Percentiles rank a stretch among this genome's conserved stretches.
These are phyloP conservation scores for Deladenus siricidicola DNA, from an alignment of 2,888 invertebrate genomes.

Conservation along the genomic window DNA sequence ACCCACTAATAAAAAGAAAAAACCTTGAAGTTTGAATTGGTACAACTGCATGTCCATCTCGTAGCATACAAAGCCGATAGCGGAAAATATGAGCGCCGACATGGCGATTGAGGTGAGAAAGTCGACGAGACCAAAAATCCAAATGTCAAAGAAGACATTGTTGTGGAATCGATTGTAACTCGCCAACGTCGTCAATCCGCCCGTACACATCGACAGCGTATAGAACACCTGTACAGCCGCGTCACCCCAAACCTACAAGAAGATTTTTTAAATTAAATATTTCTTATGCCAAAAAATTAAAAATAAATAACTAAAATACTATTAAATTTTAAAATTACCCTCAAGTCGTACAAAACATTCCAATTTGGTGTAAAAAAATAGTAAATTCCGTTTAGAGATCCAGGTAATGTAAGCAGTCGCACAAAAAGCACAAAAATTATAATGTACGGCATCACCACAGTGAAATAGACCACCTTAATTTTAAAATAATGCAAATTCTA, in stretches of 20 bases:
- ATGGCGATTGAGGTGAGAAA: conserved; percentile 73
- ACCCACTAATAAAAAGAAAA: too few relatives aligned
- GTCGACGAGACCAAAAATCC: conserved; percentile 68
- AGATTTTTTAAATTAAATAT: too few relatives aligned
- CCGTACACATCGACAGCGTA: conserved; percentile 76
- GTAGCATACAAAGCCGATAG: conserved; percentile 72
- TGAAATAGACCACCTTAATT: conserved; percentile 57
- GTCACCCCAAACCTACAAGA: conserved; percentile 58
- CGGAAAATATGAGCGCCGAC: conserved; percentile 72
- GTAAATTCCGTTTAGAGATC: conserved; percentile 69
- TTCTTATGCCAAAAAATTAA: too few relatives aligned
- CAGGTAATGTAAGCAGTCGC: conserved; percentile 71
- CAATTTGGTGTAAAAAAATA: conserved; percentile 68
- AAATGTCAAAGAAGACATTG: conserved; percentile 62
- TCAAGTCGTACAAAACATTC: conserved; percentile 60
- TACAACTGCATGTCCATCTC: conserved; percentile 63
- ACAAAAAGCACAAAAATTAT: conserved; percentile 64
- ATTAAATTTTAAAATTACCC: conserved; percentile 53
- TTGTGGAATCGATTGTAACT: conserved; percentile 78
- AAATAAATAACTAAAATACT: neutral
- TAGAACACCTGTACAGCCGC: conserved; percentile 80
- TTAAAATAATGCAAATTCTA: neutral
- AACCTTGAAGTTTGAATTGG: conserved; percentile 50
- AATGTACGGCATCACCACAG: conserved; percentile 57
- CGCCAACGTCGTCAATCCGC: conserved; percentile 74